Evolutionary conservation across 2,113 vertebrate genomes (phyloP).

Genomic region (Clarias gariepinus): DNA sequence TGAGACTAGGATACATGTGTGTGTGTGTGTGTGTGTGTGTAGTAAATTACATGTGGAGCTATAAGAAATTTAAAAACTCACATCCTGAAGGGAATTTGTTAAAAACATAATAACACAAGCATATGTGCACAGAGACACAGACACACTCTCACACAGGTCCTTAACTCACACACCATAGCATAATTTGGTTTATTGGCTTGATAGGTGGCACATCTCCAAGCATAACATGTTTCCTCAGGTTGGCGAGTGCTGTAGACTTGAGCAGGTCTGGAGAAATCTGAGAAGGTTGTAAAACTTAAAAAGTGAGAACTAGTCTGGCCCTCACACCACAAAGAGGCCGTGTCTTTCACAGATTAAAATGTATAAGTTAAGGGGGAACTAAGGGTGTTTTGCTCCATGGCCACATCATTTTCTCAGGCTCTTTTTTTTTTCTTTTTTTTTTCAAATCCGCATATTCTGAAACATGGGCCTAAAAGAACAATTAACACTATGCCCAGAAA

Average conservation of each 20-base stretch:
- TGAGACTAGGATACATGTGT: not conserved
- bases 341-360: constrained; percentile 51
- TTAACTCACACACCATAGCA: constrained; percentile 27
- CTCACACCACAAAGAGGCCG: constrained; percentile 49
- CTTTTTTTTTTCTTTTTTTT: constrained; percentile 5
- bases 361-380: constrained; percentile 35
- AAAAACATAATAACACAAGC: constrained; percentile 24
- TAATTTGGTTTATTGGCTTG: constrained; percentile 57
- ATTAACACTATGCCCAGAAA: not conserved
- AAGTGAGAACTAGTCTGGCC: constrained; percentile 51
- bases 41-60: constrained; percentile 21
- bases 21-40: constrained; percentile 1
- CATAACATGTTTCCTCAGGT: constrained; percentile 53
- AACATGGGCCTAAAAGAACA: not conserved
- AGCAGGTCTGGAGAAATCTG: constrained; percentile 45
- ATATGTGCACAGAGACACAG: constrained; percentile 4
- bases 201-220: constrained; percentile 55
- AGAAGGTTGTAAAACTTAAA: constrained; percentile 53
- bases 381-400: constrained; percentile 1
- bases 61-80: constrained; percentile 18
- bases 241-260: constrained; percentile 36
- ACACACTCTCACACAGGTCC: constrained; percentile 8
- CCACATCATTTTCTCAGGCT: constrained; percentile 28
- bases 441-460: not conserved
- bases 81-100: constrained; percentile 28